Conservation (phyloP, 2,888 invertebrate genomes). For the Bombylius major region DNA sequence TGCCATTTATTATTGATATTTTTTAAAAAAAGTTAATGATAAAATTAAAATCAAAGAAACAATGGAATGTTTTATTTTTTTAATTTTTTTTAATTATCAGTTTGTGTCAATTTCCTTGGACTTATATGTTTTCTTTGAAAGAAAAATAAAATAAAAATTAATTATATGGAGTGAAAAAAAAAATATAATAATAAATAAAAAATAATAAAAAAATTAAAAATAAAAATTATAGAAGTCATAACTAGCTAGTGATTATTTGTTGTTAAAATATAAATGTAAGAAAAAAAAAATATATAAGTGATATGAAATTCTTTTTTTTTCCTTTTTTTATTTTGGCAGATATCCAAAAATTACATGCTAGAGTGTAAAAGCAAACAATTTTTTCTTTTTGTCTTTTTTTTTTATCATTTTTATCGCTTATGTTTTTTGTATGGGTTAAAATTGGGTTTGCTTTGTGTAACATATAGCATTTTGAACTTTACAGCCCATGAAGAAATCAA, state of each 20-base stretch:
- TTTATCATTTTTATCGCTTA: too few species aligned
- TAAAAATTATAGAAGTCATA: constrained; percentile 14
- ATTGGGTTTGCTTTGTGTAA: too few species aligned
- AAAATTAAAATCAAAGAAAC: not conserved
- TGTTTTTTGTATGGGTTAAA: too few species aligned
- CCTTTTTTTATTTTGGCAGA: too few species aligned
- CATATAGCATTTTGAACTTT: too few species aligned
- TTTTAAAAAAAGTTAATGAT: not conserved
- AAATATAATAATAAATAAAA: not conserved
- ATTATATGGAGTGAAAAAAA: not conserved
- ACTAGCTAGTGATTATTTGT: constrained; percentile 21
- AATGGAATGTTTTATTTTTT: not conserved
- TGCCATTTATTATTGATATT: not conserved
- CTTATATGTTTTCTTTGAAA: not conserved
- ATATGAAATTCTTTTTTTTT: too few species aligned
- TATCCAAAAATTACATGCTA: too few species aligned
- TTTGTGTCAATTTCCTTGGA: not conserved
- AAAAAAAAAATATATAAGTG: too few species aligned
- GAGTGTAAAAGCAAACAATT: too few species aligned
- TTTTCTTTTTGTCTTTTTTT: too few species aligned
- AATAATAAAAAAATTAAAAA: not conserved
- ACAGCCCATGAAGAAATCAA: too few species aligned
- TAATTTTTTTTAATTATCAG: too few species aligned
- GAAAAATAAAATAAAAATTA: not conserved
- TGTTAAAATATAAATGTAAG: constrained; percentile 9